Percentiles rank a stretch among this genome's conserved stretches.
These are phyloP conservation scores for Aviceda subcristata DNA, from an alignment of 2,113 vertebrate genomes.

Conservation along the genomic window DNA sequence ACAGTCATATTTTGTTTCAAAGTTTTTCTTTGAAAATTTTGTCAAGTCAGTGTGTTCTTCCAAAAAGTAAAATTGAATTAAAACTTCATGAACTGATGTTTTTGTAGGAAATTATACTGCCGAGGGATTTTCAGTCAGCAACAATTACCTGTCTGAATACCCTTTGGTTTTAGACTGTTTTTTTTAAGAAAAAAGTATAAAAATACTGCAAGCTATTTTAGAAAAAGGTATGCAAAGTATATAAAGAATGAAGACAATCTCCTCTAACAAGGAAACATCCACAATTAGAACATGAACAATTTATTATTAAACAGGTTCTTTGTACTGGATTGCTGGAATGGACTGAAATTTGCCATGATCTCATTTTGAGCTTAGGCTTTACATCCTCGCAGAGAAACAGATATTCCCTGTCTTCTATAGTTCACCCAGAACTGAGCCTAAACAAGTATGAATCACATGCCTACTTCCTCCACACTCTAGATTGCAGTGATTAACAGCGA, in stretches of 20 bases:
- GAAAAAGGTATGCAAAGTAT: not conserved
- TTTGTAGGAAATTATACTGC: not conserved
- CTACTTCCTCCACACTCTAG: not conserved
- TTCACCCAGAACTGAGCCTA: not conserved
- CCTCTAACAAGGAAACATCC: not conserved
- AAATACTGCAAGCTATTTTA: not conserved
- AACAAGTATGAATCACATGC: not conserved
- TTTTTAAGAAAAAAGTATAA: not conserved
- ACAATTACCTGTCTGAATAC: not conserved
- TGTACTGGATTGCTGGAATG: not conserved
- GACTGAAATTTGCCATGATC: not conserved
- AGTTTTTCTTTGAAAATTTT: not conserved
- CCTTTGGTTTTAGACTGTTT: not conserved
- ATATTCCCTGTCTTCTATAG: not conserved
- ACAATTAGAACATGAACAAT: not conserved
- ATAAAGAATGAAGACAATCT: not conserved
- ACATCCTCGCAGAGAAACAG: not conserved
- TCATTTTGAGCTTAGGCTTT: rapidly evolving
- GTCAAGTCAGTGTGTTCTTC: not conserved
- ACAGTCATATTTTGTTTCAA: not conserved
- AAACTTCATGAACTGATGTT: not conserved
- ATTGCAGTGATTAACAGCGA: not conserved
- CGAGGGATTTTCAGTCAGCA: not conserved
- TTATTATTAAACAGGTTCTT: not conserved
- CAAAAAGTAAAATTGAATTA: not conserved